Percentiles rank a stretch among this genome's conserved stretches.
phyloP scores from a whole-genome alignment of 2,797 vertebrate species.

The Tauraco hartlaubi region DNA sequence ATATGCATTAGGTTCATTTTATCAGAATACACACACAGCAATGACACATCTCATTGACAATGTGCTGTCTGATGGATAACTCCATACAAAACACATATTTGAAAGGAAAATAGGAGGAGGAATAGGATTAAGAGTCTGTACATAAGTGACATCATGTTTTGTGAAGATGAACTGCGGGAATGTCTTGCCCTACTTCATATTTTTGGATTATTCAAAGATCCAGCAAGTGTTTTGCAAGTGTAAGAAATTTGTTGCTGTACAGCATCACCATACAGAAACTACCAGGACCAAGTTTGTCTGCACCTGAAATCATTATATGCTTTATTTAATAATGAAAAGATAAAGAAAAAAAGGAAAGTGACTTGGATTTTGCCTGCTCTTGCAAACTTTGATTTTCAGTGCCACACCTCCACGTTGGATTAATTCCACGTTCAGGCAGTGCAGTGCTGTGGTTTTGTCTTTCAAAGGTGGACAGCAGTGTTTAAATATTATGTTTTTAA shows the following conservation, averaged over 20 bases:
- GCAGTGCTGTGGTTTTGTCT: neutral
- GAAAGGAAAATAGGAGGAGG: constrained; percentile 73
- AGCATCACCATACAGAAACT: neutral
- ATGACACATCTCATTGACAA: constrained; percentile 77
- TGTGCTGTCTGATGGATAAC: constrained; percentile 71
- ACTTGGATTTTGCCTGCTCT: neutral
- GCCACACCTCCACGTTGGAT: neutral
- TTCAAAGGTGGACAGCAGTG: neutral
- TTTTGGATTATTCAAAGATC: constrained; percentile 14
- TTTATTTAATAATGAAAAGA: neutral
- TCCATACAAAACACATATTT: constrained; percentile 70
- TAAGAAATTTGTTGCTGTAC: neutral
- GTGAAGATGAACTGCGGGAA: constrained; percentile 6
- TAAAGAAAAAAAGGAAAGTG: neutral
- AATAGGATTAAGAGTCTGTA: constrained; percentile 61
- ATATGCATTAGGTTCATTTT: constrained; percentile 80
- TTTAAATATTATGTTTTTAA: neutral
- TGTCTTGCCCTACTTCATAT: constrained; percentile 37
- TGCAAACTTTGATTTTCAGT: neutral
- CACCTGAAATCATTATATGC: neutral
- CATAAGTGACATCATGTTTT: constrained; percentile 12
- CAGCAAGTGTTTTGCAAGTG: constrained; percentile 29
- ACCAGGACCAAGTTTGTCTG: neutral
- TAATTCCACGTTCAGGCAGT: neutral
- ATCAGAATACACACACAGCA: constrained; percentile 70